A percentile compares a stretch with the other conserved stretches of the same genome.
phyloP scores from a whole-genome alignment of 2,113 vertebrate genomes.

The Caranx melampygus region DNA sequence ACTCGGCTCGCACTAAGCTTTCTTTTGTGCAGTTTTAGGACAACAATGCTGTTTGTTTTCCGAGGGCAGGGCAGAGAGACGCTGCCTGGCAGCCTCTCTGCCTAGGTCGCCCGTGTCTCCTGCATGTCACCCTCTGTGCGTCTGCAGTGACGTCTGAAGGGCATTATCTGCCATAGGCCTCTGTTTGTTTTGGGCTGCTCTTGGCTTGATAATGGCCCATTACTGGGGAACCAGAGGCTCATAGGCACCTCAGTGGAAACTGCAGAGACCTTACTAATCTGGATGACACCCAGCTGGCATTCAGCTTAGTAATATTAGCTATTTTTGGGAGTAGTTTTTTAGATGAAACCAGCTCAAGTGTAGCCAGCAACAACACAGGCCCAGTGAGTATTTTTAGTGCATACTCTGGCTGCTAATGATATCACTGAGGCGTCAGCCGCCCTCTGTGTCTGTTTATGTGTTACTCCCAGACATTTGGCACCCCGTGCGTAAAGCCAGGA shows the following conservation, averaged over 20 bases:
- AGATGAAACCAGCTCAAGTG: constrained; percentile 26
- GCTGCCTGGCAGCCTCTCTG: constrained; percentile 54
- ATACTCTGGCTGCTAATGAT: constrained; percentile 37
- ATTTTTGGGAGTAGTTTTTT: constrained; percentile 27
- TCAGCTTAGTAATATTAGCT: constrained; percentile 16
- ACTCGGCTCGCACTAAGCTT: constrained; percentile 49
- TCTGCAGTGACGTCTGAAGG: constrained; percentile 79
- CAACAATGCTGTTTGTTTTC: constrained; percentile 78
- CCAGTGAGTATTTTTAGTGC: constrained; percentile 71
- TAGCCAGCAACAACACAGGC: constrained; percentile 52
- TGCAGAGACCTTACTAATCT: constrained; percentile 58
- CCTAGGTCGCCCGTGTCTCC: constrained; percentile 64
- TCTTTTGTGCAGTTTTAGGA: constrained; percentile 60
- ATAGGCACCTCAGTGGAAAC: constrained; percentile 63
- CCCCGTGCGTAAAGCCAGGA: constrained; percentile 28
- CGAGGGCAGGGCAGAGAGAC: constrained; percentile 58
- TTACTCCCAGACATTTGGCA: constrained; percentile 9
- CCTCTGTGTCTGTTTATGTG: constrained; percentile 35
- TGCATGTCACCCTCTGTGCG: constrained; percentile 71
- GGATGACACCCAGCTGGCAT: constrained; percentile 63
- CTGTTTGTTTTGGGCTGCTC: constrained; percentile 82
- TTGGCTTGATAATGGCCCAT: constrained; percentile 78
- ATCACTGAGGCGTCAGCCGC: constrained; percentile 36
- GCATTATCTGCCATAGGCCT: constrained; percentile 78
- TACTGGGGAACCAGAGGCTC: constrained; percentile 69